Conservation (phyloP, 2,888 invertebrate genomes). For the Stenodera caucasica region DNA sequence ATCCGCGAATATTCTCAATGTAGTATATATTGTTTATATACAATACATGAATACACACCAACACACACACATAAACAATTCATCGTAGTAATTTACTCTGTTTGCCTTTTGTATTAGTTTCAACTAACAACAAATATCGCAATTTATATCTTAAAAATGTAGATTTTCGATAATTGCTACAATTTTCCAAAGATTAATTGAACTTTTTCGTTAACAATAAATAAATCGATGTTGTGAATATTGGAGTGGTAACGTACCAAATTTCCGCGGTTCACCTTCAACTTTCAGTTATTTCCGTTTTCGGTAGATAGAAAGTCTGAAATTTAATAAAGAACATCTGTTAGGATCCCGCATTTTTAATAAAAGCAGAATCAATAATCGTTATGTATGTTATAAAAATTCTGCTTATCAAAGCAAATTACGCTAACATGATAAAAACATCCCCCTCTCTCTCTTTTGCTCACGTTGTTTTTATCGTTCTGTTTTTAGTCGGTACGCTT, state of each 20-base stretch:
- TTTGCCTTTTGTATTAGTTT: constrained; percentile 17
- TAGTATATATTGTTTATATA: neutral
- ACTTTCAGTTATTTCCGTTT: constrained; percentile 14
- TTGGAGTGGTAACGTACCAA: constrained; percentile 4
- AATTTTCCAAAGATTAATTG: constrained; percentile 4
- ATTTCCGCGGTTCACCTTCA: constrained; percentile 16
- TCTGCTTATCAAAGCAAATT: constrained; percentile 36
- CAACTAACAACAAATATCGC: neutral
- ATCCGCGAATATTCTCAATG: constrained; percentile 17
- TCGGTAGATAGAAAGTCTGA: constrained; percentile 10
- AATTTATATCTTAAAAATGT: no score
- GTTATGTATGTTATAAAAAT: constrained; percentile 32
- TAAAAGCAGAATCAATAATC: constrained; percentile 34
- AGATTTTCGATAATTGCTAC: no score
- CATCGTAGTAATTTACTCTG: constrained; percentile 16
- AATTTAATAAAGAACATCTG: constrained; percentile 35
- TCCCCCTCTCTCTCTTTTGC: no score
- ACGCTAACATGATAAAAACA: neutral
- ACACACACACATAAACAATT: constrained; percentile 2
- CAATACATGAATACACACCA: neutral
- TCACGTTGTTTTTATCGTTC: no score
- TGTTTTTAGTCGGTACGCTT: no score
- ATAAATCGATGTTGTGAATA: neutral
- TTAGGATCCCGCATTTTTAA: constrained; percentile 30
- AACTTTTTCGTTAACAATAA: constrained; percentile 8